Base-by-base conservation (phyloP, 2,888 invertebrate species). In the Apamea anceps region DNA sequence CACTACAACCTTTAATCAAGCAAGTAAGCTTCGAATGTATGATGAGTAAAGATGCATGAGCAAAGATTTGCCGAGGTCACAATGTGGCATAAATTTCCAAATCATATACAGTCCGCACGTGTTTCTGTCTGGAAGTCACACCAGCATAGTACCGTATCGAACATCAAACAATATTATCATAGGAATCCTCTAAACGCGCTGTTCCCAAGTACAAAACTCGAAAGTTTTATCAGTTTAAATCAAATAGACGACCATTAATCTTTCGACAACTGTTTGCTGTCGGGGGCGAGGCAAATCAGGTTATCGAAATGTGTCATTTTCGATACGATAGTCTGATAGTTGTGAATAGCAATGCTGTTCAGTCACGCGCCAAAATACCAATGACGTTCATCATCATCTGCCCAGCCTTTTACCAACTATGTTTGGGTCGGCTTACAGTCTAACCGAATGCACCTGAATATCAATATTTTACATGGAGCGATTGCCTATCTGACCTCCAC, bases 1-100 rank as follows among this genome's bases (percentile, higher is more conserved):
- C 8, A 4, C 28, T 37, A 37, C 25, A 37, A 51, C 37, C 42
- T 54, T 63, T 78, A 48, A 10, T 25, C 60, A 42, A 42, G 28
- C 25, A 48, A 54, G 15, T 37, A 51, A 42, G 54, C 8, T 45
- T 28, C 18, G 5, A 65, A 66, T 51, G 25, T 4, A 18, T 18
- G 28, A 18, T 18, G 62, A 62, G 62, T 28, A 62, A 67, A 18
- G 21, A 71, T 28, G n/a, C 4, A 21, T 8, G 18, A 2, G n/a
- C 21, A 48, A 42, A 21, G 0, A 57, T 32, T 25, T 25, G 37
- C 5, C 2, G 21, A 76, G 84, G 57, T 83, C 28, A 57, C 28
- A 65, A 18, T 15, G 10, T n/a, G 51, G 13, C 51, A 32, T 25
- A 54, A 32, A 21, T 63, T 79, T 73, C 15, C 12, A 15, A 48